These are phyloP conservation scores for Tenthredo scrophulariae DNA, from an alignment of 2,888 invertebrate species.

Conservation along the genomic window DNA sequence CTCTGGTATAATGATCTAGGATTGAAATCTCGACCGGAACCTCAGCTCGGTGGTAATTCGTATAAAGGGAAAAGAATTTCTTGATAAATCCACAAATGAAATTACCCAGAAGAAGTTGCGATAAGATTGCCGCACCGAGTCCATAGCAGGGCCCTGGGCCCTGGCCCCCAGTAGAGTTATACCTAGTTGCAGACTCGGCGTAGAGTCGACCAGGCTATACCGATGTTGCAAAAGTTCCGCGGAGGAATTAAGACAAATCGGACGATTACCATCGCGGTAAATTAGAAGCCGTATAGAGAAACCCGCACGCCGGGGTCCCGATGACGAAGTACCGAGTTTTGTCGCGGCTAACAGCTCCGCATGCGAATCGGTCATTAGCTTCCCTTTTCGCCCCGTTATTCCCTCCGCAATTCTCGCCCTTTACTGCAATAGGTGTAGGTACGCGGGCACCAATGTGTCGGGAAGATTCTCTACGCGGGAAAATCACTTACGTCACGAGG, in stretches of 20 bases:
- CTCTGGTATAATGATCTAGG: background rate
- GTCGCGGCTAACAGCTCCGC: slow-evolving; percentile 57
- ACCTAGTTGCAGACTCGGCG: slow-evolving; percentile 44
- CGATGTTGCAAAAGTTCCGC: slow-evolving; percentile 49
- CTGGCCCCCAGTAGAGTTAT: background rate
- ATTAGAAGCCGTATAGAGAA: slow-evolving; percentile 63
- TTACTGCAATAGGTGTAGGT: background rate
- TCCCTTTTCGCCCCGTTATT: background rate
- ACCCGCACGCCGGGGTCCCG: slow-evolving; percentile 56
- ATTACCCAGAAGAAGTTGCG: slow-evolving; percentile 53
- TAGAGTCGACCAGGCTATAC: slow-evolving; percentile 29
- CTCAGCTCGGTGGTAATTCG: background rate
- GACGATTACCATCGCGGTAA: slow-evolving; percentile 72
- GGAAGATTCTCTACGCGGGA: slow-evolving; percentile 28
- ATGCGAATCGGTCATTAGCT: slow-evolving; percentile 72
- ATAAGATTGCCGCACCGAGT: slow-evolving; percentile 24
- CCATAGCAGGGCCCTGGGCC: background rate
- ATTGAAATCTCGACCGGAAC: slow-evolving; percentile 37
- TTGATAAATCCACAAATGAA: slow-evolving; percentile 62
- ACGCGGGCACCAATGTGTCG: background rate
- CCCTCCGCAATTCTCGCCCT: background rate
- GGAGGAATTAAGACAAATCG: slow-evolving; percentile 75
- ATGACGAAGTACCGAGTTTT: slow-evolving; percentile 53
- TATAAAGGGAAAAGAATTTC: background rate
- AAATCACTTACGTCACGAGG: slow-evolving; percentile 35